Evolutionary conservation across 2,797 vertebrate species (phyloP).

Genomic region (Remorina albescens): DNA sequence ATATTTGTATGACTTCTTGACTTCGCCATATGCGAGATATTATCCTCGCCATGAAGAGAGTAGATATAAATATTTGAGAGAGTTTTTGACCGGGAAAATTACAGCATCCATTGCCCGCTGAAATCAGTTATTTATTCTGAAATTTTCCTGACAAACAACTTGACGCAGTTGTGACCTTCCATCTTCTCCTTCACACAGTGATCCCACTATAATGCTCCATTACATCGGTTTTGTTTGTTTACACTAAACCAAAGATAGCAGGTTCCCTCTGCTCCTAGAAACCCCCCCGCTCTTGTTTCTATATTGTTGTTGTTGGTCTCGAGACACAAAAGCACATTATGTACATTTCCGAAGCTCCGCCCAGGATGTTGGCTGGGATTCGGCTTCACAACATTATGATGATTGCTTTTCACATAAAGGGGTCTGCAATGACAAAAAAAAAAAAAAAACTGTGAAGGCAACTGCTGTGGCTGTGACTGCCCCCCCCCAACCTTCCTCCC

Average conservation of each 20-base stretch:
- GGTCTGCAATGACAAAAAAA: neutral
- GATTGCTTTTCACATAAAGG: slow-evolving; percentile 21
- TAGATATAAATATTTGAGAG: slow-evolving; percentile 21
- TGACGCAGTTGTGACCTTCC: neutral
- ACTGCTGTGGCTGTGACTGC: neutral
- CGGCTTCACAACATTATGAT: slow-evolving; percentile 19
- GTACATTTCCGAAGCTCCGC: neutral
- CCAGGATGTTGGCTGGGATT: slow-evolving; percentile 10
- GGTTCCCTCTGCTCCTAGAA: neutral
- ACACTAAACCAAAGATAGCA: neutral
- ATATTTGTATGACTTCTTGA: slow-evolving; percentile 51
- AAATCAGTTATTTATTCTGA: neutral
- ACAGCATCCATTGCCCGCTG: neutral
- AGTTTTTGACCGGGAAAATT: slow-evolving; percentile 15
- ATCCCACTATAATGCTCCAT: neutral
- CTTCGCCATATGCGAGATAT: slow-evolving; percentile 10
- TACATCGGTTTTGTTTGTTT: neutral
- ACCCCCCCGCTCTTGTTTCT: neutral
- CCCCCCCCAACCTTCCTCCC: slow-evolving; percentile 23
- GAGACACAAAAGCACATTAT: slow-evolving; percentile 16
- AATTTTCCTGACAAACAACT: neutral
- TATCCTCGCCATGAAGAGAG: slow-evolving; percentile 27
- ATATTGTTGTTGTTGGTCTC: neutral
- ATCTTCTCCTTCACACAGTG: too few relatives aligned
- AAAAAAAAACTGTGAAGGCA: slow-evolving; percentile 23